These are phyloP conservation scores for Dicyrtoma fusca DNA, from an alignment of 2,888 invertebrate species.

Conservation along the genomic window DNA sequence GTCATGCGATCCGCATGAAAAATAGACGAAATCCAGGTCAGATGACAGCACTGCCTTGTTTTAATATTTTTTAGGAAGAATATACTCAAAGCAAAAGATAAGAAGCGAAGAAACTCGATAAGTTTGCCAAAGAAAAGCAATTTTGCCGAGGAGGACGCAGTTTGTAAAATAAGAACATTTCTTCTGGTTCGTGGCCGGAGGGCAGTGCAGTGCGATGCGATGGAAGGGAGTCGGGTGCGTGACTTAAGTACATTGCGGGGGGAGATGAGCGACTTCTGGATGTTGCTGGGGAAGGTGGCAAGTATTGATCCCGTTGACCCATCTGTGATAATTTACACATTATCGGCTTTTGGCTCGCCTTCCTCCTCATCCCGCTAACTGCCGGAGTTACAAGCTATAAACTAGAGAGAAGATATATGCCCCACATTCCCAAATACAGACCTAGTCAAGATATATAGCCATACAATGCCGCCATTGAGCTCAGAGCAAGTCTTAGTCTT, in stretches of 20 bases:
- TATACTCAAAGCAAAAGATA: background rate
- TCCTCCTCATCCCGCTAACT: background rate
- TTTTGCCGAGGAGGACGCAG: background rate
- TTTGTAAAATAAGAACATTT: too few relatives aligned
- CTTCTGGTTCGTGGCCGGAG: too few relatives aligned
- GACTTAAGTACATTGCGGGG: background rate
- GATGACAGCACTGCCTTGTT: too few relatives aligned
- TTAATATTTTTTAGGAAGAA: background rate
- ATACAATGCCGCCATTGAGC: too few relatives aligned
- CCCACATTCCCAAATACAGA: background rate
- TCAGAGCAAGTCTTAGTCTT: too few relatives aligned
- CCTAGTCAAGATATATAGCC: too few relatives aligned
- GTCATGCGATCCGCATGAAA: too few relatives aligned
- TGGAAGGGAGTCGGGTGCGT: background rate
- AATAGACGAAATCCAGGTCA: too few relatives aligned
- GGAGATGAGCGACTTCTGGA: background rate
- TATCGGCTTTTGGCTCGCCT: constrained; percentile 28
- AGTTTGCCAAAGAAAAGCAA: background rate
- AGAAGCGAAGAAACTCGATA: background rate
- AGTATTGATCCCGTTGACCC: constrained; percentile 40
- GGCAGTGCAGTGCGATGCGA: too few relatives aligned
- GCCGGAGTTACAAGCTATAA: constrained; percentile 2
- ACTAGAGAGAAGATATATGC: background rate
- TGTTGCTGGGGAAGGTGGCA: constrained; percentile 1
- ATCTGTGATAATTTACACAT: constrained; percentile 44